Base-by-base conservation (phyloP, 2,113 vertebrate species). In the Cathartes aura region DNA sequence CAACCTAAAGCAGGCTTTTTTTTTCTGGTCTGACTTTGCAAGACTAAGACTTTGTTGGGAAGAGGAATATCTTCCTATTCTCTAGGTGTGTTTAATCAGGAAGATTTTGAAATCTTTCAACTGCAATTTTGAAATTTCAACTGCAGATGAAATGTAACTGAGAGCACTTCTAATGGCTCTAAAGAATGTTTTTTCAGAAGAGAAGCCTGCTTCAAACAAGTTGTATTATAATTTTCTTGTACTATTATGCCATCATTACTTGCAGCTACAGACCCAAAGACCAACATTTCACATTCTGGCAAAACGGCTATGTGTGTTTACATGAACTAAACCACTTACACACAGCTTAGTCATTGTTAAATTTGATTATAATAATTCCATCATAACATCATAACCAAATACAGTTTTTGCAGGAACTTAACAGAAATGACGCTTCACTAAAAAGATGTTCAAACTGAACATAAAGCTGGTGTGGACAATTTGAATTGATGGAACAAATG, bases 361-460 rank as follows among this genome's bases (percentile, higher is more conserved):
- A 83, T 96, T 96, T 98, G 89, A 97, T 97, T 95, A 93, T 42
- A 93, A 62, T 67, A 92, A 92, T 92, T 97, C 87, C 47, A 71
- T 85, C 67, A 56, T 94, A 96, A 87, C 71, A 93, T 83, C 84
- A 68, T 96, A 93, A 92, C 91, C 87, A 97, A 97, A 97, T 89
- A 95, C 90, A 84, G 83, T 81, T 97, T 98, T 95, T 60, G 87
- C 53, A 68, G 72, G 80, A 97, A 97, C 88, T 95, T 87, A 88
- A 80, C 67, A 85, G 78, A 95, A 95, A 80, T 72, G 86, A 92
- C 82, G 27, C 22, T 23, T 91, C 80, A 67, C 89, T 97, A 88
- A 97, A 97, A 95, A 85, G 82, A 66, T 48, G 66, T 96, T 96
- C 92, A 91, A 40, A 53, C 74, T 82, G 73, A 89, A 85, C 58